phyloP scores from a whole-genome alignment of 1,140 invertebrate species.

The Zophobas morio region DNA sequence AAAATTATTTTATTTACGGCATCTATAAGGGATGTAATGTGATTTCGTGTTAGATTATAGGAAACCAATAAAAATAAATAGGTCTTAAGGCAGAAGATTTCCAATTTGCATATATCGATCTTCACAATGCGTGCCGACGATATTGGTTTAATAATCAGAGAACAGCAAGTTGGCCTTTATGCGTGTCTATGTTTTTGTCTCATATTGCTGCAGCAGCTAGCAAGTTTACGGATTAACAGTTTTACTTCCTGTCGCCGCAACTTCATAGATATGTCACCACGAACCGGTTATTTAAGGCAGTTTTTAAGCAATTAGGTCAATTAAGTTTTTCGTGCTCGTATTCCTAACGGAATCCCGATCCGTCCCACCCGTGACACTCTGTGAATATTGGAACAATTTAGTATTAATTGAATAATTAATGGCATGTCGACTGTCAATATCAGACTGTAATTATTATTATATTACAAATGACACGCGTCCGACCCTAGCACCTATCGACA shows the following conservation, averaged over 20 bases:
- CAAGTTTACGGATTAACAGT: conserved; percentile 21
- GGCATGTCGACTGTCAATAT: conserved; percentile 25
- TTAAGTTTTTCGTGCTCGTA: conserved; percentile 25
- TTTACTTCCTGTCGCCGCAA: conserved; percentile 25
- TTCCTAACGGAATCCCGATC: conserved; percentile 17
- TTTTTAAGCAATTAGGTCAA: conserved; percentile 33
- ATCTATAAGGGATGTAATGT: conserved; percentile 36
- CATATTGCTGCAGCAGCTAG: conserved; percentile 25
- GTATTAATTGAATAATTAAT: conserved; percentile 42
- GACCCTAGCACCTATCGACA: not conserved
- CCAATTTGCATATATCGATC: conserved; percentile 53
- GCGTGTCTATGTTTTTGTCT: conserved; percentile 41
- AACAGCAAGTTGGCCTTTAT: conserved; percentile 45
- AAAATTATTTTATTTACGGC: conserved; percentile 41
- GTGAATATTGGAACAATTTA: conserved; percentile 39
- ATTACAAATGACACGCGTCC: conserved; percentile 14
- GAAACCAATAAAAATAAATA: conserved; percentile 53
- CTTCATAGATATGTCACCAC: not conserved
- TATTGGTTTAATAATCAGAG: conserved; percentile 47
- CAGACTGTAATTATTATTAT: conserved; percentile 26
- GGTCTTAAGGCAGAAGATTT: conserved; percentile 53
- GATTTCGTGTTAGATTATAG: conserved; percentile 49
- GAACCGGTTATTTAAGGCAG: not conserved
- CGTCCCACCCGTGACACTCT: conserved; percentile 2
- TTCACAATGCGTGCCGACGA: conserved; percentile 46